Evolutionary conservation across 1,140 invertebrate genomes (phyloP).

Genomic region (Acromyrmex charruanus): DNA sequence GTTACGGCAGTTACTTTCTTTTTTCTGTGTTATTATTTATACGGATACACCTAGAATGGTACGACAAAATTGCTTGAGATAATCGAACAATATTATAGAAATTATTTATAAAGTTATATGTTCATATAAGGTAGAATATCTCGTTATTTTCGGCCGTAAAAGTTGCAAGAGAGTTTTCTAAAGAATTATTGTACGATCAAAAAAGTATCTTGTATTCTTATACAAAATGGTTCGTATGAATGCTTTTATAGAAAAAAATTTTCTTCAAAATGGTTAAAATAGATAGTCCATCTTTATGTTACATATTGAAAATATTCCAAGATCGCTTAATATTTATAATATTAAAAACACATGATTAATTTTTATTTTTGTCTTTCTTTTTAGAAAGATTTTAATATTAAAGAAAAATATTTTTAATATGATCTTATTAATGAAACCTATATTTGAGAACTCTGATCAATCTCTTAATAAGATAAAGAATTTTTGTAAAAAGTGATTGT

Average conservation of each 20-base stretch:
- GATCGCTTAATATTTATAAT: constrained; percentile 6
- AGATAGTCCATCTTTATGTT: not conserved
- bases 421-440: not conserved
- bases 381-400: constrained; percentile 11
- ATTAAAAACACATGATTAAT: not conserved
- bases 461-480: not conserved
- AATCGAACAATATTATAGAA: not conserved
- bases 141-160: constrained; percentile 11
- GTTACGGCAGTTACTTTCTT: no score
- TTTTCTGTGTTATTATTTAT: constrained; percentile 3
- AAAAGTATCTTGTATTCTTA: not conserved
- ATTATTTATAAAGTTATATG: constrained; percentile 1
- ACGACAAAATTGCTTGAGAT: not conserved
- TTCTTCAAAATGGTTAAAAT: not conserved
- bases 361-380: not conserved
- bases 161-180: not conserved
- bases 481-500: not conserved
- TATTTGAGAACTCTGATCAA: not conserved
- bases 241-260: not conserved
- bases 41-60: not conserved
- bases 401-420: not conserved
- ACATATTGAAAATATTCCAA: not conserved
- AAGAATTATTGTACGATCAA: not conserved
- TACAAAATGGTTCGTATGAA: not conserved
- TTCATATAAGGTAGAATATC: not conserved